A percentile compares a stretch with the other conserved stretches of the same genome.
These are phyloP conservation scores for Latrodectus geometricus DNA, from an alignment of 1,140 invertebrate species.

Conservation along the genomic window DNA sequence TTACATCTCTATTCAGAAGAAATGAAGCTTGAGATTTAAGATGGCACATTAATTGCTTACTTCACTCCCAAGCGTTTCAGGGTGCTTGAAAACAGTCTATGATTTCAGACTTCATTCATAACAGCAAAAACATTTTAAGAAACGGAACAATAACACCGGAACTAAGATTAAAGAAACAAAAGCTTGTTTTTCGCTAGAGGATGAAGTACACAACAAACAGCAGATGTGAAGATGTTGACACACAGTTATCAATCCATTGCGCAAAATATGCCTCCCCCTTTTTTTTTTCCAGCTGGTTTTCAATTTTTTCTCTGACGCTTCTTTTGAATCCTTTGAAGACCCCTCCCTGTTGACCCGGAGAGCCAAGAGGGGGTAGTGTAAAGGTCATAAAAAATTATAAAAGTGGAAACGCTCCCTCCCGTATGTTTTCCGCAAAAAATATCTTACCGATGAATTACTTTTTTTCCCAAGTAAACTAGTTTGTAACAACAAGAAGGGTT, in stretches of 20 bases:
- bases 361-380: constrained; percentile 3
- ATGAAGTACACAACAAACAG: constrained; percentile 45
- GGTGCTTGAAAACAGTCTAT: constrained; percentile 1
- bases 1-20: too few species aligned
- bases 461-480: constrained; percentile 5
- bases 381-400: constrained; percentile 8
- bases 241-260: constrained; percentile 60
- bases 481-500: constrained; percentile 28
- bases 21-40: too few species aligned
- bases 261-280: constrained; percentile 51
- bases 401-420: not conserved
- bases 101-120: constrained; percentile 1
- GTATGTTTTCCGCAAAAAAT: constrained; percentile 40
- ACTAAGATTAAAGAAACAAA: constrained; percentile 41
- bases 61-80: too few species aligned
- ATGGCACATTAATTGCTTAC: too few species aligned
- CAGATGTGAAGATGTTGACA: constrained; percentile 61
- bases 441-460: not conserved
- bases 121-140: constrained; percentile 50
- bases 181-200: constrained; percentile 30
- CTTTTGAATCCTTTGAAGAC: constrained; percentile 55
- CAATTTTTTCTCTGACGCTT: constrained; percentile 13
- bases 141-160: constrained; percentile 54
- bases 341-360: constrained; percentile 57
- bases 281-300: constrained; percentile 37